A percentile compares a stretch with the other conserved stretches of the same genome.
Conservation (phyloP, 2,888 invertebrate genomes). For the Lithophane leautieri region DNA sequence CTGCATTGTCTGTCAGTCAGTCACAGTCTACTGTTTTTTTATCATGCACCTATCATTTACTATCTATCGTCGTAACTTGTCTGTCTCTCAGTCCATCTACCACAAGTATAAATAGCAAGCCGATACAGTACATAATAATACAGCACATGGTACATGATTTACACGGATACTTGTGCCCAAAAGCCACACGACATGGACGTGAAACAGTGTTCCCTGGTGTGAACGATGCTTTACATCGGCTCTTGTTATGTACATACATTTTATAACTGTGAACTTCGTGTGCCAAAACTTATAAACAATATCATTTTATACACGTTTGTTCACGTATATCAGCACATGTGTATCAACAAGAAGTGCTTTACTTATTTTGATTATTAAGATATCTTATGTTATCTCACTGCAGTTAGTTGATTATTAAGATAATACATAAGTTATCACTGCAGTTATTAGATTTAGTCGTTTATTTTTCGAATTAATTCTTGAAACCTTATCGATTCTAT, state of each 20-base stretch:
- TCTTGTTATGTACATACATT: slow-evolving; percentile 9
- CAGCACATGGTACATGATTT: slow-evolving; percentile 47
- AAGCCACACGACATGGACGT: slow-evolving; percentile 38
- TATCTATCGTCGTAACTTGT: neutral
- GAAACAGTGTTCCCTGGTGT: slow-evolving; percentile 43
- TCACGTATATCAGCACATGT: neutral
- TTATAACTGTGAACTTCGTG: slow-evolving; percentile 9
- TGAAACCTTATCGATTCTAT: neutral
- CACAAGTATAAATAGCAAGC: neutral
- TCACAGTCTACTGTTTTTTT: too few species aligned
- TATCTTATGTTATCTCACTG: neutral
- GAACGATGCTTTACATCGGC: slow-evolving; percentile 36
- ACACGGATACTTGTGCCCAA: slow-evolving; percentile 32
- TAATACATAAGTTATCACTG: neutral
- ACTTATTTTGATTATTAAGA: neutral
- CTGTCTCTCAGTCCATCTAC: too few species aligned
- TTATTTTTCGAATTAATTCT: neutral
- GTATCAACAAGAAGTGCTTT: neutral
- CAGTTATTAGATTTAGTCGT: neutral
- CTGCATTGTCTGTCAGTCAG: too few species aligned
- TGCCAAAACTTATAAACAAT: neutral
- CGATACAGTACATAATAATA: neutral
- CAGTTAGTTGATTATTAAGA: neutral
- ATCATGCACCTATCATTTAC: neutral
- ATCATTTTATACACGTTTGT: neutral